Evolutionary conservation across 1,140 invertebrate genomes (phyloP), one percentile per base, ranked within the genome.

Genomic region (Drosophila bocki): DNA sequence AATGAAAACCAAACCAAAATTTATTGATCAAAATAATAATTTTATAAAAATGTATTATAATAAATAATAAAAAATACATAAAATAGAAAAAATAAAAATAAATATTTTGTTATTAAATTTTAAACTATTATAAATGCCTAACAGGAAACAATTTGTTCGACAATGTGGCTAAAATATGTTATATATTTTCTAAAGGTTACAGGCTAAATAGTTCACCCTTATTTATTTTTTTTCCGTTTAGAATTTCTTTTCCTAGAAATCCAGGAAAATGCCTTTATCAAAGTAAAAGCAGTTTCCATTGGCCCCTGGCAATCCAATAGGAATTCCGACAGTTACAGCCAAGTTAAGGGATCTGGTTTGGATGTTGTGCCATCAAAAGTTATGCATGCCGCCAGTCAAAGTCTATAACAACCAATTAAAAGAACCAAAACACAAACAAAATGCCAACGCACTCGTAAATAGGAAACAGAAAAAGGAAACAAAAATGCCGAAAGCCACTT

Each of bases 361-460:
- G 41, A 19, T 26, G 32, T 37, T 42, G 29, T 22, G 60, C 47
- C 50, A 57, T 67, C 32, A 44, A 44, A 51, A 67, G 62, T 50
- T 67, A 41, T 26, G 15, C 22, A 33, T 33, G 35, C 37, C 22
- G 63, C 39, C 63, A 50, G 61, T 26, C 17, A 19, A 29, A 35
- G 69, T 58, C 42, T 57, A 37, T 32, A 29, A 69, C 70, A 72
- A 59, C 65, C 68, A 71, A 72, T 72, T 72, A 50, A 72, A 32
- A 41, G 35, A 71, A 45, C 35, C 42, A 60, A 60, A 65, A 35
- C 7, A 22, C 32, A 17, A 12, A 62, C 33, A 65, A 22, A 65
- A 58, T 22, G n/a, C 56, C 39, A 32, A 48, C 44, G 19, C 35
- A 58, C 9, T 42, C 15, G 22, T 26, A 41, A 22, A n/a, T 41